phyloP scores from a whole-genome alignment of 2,888 invertebrate genomes.

The Epicampocera succincta region DNA sequence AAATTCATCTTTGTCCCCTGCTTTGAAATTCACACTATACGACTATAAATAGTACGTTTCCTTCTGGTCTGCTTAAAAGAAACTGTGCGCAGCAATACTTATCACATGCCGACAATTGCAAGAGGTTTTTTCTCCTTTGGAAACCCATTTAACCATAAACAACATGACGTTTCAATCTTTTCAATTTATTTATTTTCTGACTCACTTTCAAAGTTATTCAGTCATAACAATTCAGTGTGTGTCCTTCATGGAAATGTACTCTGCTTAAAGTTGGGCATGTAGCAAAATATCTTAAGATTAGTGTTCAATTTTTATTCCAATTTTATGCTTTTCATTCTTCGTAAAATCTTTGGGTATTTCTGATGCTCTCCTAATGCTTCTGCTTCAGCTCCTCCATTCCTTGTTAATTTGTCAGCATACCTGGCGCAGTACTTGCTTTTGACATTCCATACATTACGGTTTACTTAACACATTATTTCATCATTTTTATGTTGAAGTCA shows the following conservation, averaged over 20 bases:
- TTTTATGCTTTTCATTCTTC: background rate
- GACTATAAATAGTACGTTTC: too few species aligned
- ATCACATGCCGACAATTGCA: too few species aligned
- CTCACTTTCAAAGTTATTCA: conserved; percentile 1
- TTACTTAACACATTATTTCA: conserved; percentile 59
- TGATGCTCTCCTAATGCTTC: background rate
- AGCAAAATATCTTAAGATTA: conserved; percentile 1
- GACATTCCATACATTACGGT: conserved; percentile 63
- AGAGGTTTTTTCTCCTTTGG: too few species aligned
- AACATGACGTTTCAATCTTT: background rate
- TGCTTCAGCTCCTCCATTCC: background rate
- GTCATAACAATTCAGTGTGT: conserved; percentile 6
- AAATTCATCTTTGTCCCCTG: too few species aligned
- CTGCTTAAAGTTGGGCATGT: background rate
- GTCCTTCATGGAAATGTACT: background rate
- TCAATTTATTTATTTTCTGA: background rate
- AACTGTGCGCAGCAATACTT: too few species aligned
- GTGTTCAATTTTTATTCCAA: background rate
- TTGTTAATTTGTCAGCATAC: conserved; percentile 37
- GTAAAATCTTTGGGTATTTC: background rate
- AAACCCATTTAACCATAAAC: background rate
- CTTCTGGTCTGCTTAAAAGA: too few species aligned
- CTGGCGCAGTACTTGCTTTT: conserved; percentile 48
- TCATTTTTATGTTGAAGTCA: conserved; percentile 27
- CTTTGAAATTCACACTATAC: too few species aligned